Percentiles rank a stretch among this genome's conserved stretches.
These are phyloP conservation scores for Luidia sarsii DNA, from an alignment of 53 echinoderm and acorn worm genomes.

Conservation along the genomic window DNA sequence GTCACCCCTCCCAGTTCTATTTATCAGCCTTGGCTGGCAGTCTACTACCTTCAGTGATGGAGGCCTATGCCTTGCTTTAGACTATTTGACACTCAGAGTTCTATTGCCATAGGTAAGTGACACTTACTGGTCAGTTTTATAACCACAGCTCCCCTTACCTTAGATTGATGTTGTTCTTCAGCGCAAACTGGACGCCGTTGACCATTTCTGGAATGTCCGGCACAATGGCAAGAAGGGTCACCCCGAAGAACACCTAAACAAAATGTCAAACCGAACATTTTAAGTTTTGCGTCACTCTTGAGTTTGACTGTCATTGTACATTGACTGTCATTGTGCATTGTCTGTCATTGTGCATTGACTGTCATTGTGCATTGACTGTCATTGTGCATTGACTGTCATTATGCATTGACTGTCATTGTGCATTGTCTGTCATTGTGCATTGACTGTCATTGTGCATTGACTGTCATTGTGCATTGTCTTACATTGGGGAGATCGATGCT, in stretches of 20 bases:
- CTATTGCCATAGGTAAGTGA: background rate
- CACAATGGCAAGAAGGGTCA: constrained; percentile 82
- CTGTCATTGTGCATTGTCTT: too few relatives aligned
- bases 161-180: constrained; percentile 91
- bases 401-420: too few relatives aligned
- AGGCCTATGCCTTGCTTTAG: background rate
- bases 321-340: too few relatives aligned
- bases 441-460: too few relatives aligned
- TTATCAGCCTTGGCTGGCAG: too few relatives aligned
- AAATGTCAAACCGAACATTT: background rate
- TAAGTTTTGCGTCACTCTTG: background rate
- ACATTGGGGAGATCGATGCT: constrained; percentile 27
- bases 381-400: too few relatives aligned
- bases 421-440: too few relatives aligned
- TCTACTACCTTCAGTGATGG: too few relatives aligned
- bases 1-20: too few relatives aligned
- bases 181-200: constrained; percentile 92
- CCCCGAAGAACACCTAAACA: constrained; percentile 78
- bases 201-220: constrained; percentile 95
- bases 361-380: too few relatives aligned
- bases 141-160: constrained; percentile 63
- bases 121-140: too few relatives aligned
- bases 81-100: background rate
- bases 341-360: too few relatives aligned
- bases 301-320: background rate